Evolutionary conservation across 2,113 vertebrate species (phyloP).

Genomic region (Polypterus bichir): DNA sequence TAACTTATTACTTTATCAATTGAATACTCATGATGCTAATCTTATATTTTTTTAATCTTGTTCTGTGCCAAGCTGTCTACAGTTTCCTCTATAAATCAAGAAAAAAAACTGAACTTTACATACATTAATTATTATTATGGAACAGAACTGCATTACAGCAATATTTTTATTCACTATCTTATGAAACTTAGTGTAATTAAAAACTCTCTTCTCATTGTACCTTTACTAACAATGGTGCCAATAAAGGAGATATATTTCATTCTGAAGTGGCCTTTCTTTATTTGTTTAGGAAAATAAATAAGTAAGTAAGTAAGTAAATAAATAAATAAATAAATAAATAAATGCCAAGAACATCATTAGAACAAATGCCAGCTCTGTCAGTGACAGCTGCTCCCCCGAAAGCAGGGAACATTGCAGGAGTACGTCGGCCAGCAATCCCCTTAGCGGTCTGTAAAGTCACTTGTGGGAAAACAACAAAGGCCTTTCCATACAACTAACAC

Average conservation of each 20-base stretch:
- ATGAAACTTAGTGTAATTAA: too few species aligned
- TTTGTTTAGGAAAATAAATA: slow-evolving; percentile 2
- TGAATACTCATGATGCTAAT: too few species aligned
- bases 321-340: slow-evolving; percentile 11
- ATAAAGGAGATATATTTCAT: not conserved
- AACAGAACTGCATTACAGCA: too few species aligned
- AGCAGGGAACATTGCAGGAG: slow-evolving; percentile 54
- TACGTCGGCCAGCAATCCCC: slow-evolving; percentile 55
- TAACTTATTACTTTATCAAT: too few species aligned
- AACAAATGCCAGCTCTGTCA: slow-evolving; percentile 53
- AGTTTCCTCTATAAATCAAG: too few species aligned
- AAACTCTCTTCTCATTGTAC: too few species aligned
- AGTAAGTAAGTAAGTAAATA: slow-evolving; percentile 1
- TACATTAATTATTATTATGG: too few species aligned
- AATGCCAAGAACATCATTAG: slow-evolving; percentile 49
- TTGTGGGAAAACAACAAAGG: slow-evolving; percentile 75
- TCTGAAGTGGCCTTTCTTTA: slow-evolving; percentile 8
- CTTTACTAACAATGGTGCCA: too few species aligned
- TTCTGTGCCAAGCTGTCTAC: too few species aligned
- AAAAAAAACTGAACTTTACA: too few species aligned
- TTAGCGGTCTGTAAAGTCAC: slow-evolving; percentile 63
- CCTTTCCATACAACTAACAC: slow-evolving; percentile 71
- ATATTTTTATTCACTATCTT: too few species aligned
- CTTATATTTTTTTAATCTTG: too few species aligned
- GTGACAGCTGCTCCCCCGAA: slow-evolving; percentile 56